A percentile compares a stretch with the other conserved stretches of the same genome.
phyloP scores from a whole-genome alignment of 2,113 vertebrate genomes.

The Labeo catla region DNA sequence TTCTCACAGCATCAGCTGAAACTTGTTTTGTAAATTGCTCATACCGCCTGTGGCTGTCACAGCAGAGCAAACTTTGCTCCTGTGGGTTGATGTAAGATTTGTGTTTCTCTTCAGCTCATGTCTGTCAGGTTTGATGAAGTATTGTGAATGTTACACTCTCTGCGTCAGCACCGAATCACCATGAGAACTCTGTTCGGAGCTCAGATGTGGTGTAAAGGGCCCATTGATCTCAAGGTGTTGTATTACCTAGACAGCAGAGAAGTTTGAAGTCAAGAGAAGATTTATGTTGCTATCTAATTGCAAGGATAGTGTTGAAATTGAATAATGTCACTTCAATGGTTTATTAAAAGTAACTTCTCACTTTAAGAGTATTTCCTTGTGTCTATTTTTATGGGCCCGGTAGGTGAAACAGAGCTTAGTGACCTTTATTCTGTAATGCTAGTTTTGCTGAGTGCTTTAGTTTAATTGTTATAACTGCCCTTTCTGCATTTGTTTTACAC shows the following conservation, averaged over 20 bases:
- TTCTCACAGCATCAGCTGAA: not conserved
- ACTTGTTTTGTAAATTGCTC: not conserved
- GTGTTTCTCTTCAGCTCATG: not conserved
- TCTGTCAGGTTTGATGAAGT: slow-evolving; percentile 6
- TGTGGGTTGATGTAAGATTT: not conserved
- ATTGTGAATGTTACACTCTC: not conserved
- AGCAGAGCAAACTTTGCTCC: not conserved
- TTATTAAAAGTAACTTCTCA: not conserved
- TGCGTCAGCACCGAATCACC: not conserved
- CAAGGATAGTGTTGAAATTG: not conserved
- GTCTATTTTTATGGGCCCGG: no score
- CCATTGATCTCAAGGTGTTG: slow-evolving; percentile 12
- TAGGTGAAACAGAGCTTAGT: slow-evolving; percentile 22
- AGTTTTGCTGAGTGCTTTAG: not conserved
- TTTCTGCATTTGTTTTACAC: not conserved
- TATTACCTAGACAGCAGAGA: not conserved
- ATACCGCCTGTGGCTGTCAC: not conserved
- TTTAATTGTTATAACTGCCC: not conserved
- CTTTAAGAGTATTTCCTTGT: not conserved
- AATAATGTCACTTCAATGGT: not conserved
- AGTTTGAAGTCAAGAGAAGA: slow-evolving; percentile 32
- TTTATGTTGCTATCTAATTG: slow-evolving; percentile 47
- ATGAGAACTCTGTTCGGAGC: slow-evolving; percentile 2
- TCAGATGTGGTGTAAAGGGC: slow-evolving; percentile 23
- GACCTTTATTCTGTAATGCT: slow-evolving; percentile 3